These are phyloP conservation scores for Conistra vaccinii DNA, from an alignment of 2,888 invertebrate species.

Conservation along the genomic window DNA sequence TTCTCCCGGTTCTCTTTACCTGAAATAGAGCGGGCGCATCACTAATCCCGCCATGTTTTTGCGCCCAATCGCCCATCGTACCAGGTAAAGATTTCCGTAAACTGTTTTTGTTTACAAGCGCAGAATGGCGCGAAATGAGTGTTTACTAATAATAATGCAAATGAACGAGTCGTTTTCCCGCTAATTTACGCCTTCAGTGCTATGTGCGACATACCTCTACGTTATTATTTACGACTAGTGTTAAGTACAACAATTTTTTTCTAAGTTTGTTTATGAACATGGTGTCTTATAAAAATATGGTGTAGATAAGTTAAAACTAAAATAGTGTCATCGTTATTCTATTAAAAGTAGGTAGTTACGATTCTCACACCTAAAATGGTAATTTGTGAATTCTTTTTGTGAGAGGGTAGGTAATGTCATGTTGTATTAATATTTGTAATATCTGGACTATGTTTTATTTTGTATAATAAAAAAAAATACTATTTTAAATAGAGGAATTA, in stretches of 20 bases:
- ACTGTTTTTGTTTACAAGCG: constrained; percentile 85
- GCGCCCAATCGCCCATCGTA: constrained; percentile 65
- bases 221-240: constrained; percentile 22
- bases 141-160: constrained; percentile 85
- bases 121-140: constrained; percentile 86
- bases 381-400: not conserved
- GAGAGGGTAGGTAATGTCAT: not conserved
- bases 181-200: constrained; percentile 68
- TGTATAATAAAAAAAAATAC: not conserved
- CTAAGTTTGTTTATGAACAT: not conserved
- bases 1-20: constrained; percentile 58
- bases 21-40: constrained; percentile 60
- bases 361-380: not conserved
- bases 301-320: not conserved
- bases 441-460: not conserved
- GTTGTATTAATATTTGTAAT: too few relatives aligned
- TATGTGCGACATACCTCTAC: constrained; percentile 33
- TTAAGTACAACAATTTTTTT: constrained; percentile 4
- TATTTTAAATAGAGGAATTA: too few relatives aligned
- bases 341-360: not conserved
- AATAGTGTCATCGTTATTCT: not conserved
- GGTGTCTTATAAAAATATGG: not conserved
- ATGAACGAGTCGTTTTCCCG: constrained; percentile 80
- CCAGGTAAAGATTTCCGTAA: constrained; percentile 80
- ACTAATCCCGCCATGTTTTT: constrained; percentile 75